A percentile compares a stretch with the other conserved stretches of the same genome.
Conservation (phyloP, 2,113 vertebrate genomes). For the Garra rufa region DNA sequence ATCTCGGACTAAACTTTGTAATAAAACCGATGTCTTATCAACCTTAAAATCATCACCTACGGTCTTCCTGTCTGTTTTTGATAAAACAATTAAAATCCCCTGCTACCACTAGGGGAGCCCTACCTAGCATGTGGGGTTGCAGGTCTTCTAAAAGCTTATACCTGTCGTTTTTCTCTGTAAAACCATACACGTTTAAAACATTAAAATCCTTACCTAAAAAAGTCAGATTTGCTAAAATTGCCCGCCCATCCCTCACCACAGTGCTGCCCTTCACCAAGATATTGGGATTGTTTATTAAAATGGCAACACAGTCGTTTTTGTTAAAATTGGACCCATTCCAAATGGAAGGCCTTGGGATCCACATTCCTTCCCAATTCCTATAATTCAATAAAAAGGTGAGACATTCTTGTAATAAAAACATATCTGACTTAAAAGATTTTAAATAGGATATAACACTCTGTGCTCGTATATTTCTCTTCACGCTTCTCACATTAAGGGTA, state of each 20-base stretch:
- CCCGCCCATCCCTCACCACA: background rate
- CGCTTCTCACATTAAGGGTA: background rate
- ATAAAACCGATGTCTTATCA: background rate
- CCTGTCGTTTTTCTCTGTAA: background rate
- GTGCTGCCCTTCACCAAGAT: background rate
- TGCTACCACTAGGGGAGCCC: background rate
- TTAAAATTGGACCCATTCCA: background rate
- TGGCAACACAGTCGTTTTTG: background rate
- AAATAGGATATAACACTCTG: constrained; percentile 25
- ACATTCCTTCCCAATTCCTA: fast-evolving
- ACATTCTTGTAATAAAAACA: constrained; percentile 46
- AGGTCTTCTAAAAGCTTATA: background rate
- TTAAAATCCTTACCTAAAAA: background rate
- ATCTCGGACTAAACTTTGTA: background rate
- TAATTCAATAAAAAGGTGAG: background rate
- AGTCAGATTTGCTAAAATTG: background rate
- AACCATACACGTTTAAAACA: background rate
- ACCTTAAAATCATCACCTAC: background rate
- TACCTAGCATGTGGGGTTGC: background rate
- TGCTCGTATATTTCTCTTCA: background rate
- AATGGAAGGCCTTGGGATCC: background rate
- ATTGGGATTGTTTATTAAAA: background rate
- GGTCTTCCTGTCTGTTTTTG: background rate
- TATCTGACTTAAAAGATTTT: background rate
- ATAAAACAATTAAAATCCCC: constrained; percentile 19